Conservation (phyloP, 2,888 invertebrate species). For the Drosophila conformis region DNA sequence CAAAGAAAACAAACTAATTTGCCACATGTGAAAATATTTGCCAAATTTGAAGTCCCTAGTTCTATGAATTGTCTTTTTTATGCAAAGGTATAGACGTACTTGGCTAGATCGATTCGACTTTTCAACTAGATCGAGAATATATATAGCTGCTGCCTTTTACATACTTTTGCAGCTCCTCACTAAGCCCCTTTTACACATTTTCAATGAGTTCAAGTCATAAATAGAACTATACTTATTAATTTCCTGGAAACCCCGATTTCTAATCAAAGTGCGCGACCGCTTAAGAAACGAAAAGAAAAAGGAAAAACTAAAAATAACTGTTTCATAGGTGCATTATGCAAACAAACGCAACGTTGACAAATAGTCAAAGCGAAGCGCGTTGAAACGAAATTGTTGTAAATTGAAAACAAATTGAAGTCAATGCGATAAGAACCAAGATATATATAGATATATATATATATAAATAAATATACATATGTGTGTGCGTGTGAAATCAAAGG, state of each 20-base stretch:
- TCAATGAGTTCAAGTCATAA: not conserved
- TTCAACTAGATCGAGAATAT: not conserved
- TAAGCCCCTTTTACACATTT: not conserved
- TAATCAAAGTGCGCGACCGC: slow-evolving; percentile 3
- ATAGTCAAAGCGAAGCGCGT: slow-evolving; percentile 36
- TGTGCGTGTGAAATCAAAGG: slow-evolving; percentile 61
- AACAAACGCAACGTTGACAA: slow-evolving; percentile 64
- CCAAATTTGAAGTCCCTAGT: too few relatives aligned
- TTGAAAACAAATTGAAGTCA: slow-evolving; percentile 79
- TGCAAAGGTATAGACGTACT: rapidly evolving
- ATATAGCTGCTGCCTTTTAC: not conserved
- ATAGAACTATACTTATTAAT: not conserved
- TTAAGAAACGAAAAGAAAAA: slow-evolving; percentile 21
- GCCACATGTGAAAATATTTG: too few relatives aligned
- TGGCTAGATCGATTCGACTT: not conserved
- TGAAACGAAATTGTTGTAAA: slow-evolving; percentile 77
- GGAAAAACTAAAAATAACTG: slow-evolving; percentile 21
- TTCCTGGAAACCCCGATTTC: not conserved
- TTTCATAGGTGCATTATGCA: slow-evolving; percentile 51
- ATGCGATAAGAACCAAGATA: slow-evolving; percentile 50
- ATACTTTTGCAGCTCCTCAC: not conserved
- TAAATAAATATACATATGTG: not conserved
- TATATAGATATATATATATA: not conserved
- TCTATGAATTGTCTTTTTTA: not conserved
- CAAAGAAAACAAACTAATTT: too few relatives aligned